A percentile compares a stretch with the other conserved stretches of the same genome.
phyloP scores from a whole-genome alignment of 2,113 vertebrate genomes.

The Maccullochella peelii region DNA sequence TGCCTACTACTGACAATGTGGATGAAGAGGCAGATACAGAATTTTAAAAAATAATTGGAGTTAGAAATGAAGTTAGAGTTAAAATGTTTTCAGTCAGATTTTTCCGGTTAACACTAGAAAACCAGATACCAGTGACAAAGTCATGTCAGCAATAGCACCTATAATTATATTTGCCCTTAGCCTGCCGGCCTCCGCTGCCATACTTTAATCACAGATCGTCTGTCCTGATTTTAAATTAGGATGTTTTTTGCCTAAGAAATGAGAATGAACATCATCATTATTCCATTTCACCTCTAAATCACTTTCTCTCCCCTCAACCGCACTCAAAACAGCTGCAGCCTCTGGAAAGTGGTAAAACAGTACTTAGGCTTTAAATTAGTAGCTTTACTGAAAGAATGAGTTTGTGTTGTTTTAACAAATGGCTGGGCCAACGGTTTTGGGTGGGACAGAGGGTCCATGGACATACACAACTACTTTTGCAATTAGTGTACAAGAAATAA shows the following conservation, averaged over 20 bases:
- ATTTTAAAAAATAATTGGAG: neutral
- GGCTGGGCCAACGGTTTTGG: constrained; percentile 17
- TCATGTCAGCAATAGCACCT: constrained; percentile 57
- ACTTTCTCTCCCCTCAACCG: constrained; percentile 66
- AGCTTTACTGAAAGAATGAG: constrained; percentile 51
- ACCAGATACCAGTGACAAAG: constrained; percentile 45
- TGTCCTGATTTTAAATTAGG: constrained; percentile 68
- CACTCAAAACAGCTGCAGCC: constrained; percentile 68
- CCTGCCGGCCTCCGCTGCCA: constrained; percentile 46
- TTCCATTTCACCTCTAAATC: constrained; percentile 73
- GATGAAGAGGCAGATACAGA: neutral
- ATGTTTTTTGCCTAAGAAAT: constrained; percentile 70
- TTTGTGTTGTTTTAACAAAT: constrained; percentile 64
- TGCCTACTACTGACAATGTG: neutral
- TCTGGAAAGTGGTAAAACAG: constrained; percentile 61
- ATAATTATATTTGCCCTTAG: constrained; percentile 61
- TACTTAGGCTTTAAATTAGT: constrained; percentile 65
- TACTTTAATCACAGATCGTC: constrained; percentile 69
- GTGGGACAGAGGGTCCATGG: constrained; percentile 27
- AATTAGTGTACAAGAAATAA: neutral
- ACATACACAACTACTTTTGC: neutral
- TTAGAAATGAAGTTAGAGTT: neutral
- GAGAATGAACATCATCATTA: constrained; percentile 73
- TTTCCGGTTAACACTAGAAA: constrained; percentile 13
- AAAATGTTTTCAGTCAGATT: neutral